Evolutionary conservation across 2,113 vertebrate species (phyloP), one percentile per base, ranked within the genome.

Genomic region (Sigmodon hispidus): DNA sequence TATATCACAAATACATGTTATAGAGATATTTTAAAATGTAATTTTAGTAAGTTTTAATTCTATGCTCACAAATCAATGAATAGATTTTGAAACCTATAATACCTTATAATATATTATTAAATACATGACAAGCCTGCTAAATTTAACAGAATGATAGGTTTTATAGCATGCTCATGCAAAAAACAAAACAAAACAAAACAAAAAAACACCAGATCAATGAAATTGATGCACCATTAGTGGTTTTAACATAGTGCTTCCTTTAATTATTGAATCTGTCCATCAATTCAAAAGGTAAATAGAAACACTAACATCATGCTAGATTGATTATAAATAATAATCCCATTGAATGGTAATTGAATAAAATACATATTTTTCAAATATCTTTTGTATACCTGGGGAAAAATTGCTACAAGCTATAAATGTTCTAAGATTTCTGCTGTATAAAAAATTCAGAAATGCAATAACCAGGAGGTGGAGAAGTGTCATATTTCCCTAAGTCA

Each of bases 121-220:
- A 72, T 86, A 4, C 4, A 40, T 77, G 34, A 85, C 29, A 93
- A 91, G 10, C 55, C 61, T 87, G 19, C 16, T 95, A 31, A 77
- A 94, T 72, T 95, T 96, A 86, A 95, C 83, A 93, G 45, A 93
- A 85, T 12, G 59, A 86, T 97, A 93, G 21, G 4, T 5, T 88
- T 93, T 55, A 81, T 61, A 91, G 8, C 24, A 88, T 2, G 55
- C 50, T 19, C 75, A 50, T 90, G 29, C 7, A 77, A 81, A 94
- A 67, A 57, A 5, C n/a, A n/a, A n/a, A n/a, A n/a, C n/a, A 94
- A 67, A 57, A 5, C 7, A 77, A 81, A 94, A 67, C 50, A 5
- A 55, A 36, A 50, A 0, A 67, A 70, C 45, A 79, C 1, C 16
- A 34, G 57, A 81, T 93, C 48, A 94, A 80, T 94, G 59, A 90